phyloP scores from a whole-genome alignment of 2,113 vertebrate genomes.

The Gopherus evgoodei region DNA sequence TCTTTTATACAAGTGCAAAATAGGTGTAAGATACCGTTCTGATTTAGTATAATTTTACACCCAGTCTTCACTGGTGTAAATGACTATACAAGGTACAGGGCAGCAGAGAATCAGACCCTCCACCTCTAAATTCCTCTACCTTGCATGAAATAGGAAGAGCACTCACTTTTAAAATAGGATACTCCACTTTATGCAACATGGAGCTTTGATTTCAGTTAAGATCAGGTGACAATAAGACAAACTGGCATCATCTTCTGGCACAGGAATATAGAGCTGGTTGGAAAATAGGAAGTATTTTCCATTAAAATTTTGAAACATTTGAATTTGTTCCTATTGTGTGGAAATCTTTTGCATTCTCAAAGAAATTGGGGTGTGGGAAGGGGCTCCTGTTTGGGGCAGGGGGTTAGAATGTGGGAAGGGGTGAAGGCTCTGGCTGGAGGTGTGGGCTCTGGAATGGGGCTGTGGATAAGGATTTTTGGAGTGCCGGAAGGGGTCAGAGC shows the following conservation, averaged over 20 bases:
- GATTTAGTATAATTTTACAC: slow-evolving; percentile 10
- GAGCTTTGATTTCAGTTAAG: background rate
- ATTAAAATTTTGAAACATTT: background rate
- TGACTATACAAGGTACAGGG: fast-evolving
- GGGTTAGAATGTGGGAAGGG: no score
- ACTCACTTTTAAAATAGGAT: background rate
- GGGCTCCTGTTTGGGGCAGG: no score
- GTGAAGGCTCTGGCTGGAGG: no score
- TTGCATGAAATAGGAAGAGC: slow-evolving; percentile 47
- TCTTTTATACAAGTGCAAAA: slow-evolving; percentile 7
- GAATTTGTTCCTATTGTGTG: background rate
- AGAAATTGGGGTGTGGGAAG: background rate
- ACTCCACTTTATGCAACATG: fast-evolving
- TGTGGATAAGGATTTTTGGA: no score
- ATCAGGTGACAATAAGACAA: no score
- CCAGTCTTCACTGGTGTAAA: slow-evolving; percentile 39
- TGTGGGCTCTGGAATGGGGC: no score
- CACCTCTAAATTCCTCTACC: slow-evolving; percentile 31
- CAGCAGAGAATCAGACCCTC: slow-evolving; percentile 40
- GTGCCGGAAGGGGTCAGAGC: no score
- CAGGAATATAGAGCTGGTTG: background rate
- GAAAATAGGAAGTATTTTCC: background rate
- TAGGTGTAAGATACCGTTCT: slow-evolving; percentile 15
- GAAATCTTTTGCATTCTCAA: background rate
- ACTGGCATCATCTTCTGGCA: background rate